A percentile compares a stretch with the other conserved stretches of the same genome.
Evolutionary conservation across 2,888 invertebrate genomes (phyloP).

Genomic region (Philereme vetulata): DNA sequence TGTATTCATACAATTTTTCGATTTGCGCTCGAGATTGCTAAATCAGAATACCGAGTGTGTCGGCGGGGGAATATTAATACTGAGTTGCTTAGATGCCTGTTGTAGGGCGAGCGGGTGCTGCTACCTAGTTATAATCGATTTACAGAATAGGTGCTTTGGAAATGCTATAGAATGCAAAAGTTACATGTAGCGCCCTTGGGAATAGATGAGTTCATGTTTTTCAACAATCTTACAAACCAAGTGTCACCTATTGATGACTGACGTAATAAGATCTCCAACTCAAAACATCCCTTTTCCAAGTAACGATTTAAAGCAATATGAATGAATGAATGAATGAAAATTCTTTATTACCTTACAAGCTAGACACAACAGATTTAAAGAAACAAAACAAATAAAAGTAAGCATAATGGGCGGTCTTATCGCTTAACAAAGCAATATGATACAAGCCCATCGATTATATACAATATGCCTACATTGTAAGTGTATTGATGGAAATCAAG

Average conservation of each 20-base stretch:
- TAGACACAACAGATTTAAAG: no score
- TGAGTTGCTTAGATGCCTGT: slow-evolving; percentile 26
- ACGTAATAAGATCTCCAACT: no score
- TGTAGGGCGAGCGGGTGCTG: slow-evolving; percentile 14
- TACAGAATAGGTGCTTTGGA: slow-evolving; percentile 11
- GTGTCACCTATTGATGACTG: no score
- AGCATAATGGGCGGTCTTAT: no score
- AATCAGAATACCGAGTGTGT: slow-evolving; percentile 28
- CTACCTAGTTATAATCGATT: slow-evolving; percentile 12
- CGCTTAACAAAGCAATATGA: neutral
- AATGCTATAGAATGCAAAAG: neutral
- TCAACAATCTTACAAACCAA: neutral
- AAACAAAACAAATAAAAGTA: no score
- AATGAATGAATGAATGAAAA: no score
- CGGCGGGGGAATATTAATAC: slow-evolving; percentile 27
- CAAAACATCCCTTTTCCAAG: neutral
- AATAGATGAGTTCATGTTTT: neutral
- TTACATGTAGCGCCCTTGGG: slow-evolving; percentile 9
- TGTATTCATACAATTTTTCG: slow-evolving; percentile 58
- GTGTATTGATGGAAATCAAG: slow-evolving; percentile 50
- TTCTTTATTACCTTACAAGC: no score
- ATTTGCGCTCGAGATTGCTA: slow-evolving; percentile 30
- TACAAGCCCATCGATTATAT: slow-evolving; percentile 14
- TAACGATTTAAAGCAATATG: neutral
- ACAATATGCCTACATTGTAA: slow-evolving; percentile 15